Evolutionary conservation across 2,888 invertebrate genomes (phyloP), one percentile per base, ranked within the genome.

Genomic region (Odontothrips loti): DNA sequence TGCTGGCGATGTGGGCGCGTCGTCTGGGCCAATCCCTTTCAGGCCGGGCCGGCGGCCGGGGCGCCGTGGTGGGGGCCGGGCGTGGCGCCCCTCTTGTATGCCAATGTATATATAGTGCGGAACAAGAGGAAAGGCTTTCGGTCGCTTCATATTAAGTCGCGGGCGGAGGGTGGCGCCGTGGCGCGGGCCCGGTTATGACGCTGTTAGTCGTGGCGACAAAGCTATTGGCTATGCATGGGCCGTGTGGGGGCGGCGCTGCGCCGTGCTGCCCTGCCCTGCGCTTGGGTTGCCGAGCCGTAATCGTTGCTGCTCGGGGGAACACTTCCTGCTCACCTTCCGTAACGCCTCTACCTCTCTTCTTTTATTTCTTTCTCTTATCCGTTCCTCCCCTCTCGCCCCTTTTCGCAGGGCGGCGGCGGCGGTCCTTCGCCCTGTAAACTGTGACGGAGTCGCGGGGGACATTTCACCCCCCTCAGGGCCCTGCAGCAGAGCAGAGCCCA

Each of bases 191-290:
- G 17, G 58, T 20, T 58, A 58, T 58, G 58, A 58, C 58, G 58
- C 58, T 20, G 58, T 58, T 58, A 58, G 58, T 10, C 51, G 15
- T 10, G 9, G 68, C 68, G 68, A 23, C 23, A 27, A 23, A 75
- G 68, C 68, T 75, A 75, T 75, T 75, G 68, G 68, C 68, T 75
- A 75, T 75, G 68, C 68, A 75, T 75, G 68, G 23, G 12, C 23
- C 17, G 68, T 27, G 68, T 8, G 12, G 68, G 68, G 27, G 68
- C 9, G 68, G 68, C 34, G 34, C 34, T 6, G 34, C 34, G 34
- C 34, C 34, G 34, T 2, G 34, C 34, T 6, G 34, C 34, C n/a
- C n/a, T n/a, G n/a, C n/a, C n/a, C n/a, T n/a, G n/a, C n/a, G n/a
- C n/a, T n/a, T n/a, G n/a, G n/a, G n/a, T n/a, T n/a, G 34, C 34